Evolutionary conservation across 2,113 vertebrate genomes (phyloP).

Genomic region (Erinaceus europaeus): DNA sequence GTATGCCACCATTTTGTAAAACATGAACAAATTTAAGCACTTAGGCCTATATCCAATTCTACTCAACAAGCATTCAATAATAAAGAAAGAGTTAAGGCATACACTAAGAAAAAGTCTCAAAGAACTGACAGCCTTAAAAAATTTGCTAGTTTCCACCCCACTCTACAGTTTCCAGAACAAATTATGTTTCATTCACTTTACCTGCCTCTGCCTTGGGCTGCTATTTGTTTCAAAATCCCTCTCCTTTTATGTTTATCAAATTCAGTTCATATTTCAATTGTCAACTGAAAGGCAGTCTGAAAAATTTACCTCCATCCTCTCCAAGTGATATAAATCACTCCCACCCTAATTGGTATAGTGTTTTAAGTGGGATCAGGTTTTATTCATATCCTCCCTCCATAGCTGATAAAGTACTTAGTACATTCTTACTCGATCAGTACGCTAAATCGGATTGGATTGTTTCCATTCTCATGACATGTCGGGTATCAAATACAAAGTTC

Average conservation of each 20-base stretch:
- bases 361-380: background rate
- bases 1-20: background rate
- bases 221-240: background rate
- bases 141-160: background rate
- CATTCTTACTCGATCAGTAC: background rate
- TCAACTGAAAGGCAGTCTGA: background rate
- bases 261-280: constrained; percentile 13
- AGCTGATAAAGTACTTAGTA: background rate
- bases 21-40: background rate
- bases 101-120: background rate
- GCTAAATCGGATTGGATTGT: background rate
- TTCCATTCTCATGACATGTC: no score
- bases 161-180: background rate
- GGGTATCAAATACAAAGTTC: no score
- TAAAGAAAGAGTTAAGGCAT: background rate
- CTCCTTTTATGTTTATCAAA: background rate
- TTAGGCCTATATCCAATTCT: background rate
- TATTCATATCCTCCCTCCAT: background rate
- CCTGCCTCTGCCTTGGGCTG: constrained; percentile 1
- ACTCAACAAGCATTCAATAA: background rate
- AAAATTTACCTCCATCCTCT: background rate
- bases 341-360: background rate
- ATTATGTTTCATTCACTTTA: background rate
- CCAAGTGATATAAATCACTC: background rate
- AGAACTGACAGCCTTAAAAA: background rate